Conservation (phyloP, 2,797 vertebrate species). For the Balearica regulorum region DNA sequence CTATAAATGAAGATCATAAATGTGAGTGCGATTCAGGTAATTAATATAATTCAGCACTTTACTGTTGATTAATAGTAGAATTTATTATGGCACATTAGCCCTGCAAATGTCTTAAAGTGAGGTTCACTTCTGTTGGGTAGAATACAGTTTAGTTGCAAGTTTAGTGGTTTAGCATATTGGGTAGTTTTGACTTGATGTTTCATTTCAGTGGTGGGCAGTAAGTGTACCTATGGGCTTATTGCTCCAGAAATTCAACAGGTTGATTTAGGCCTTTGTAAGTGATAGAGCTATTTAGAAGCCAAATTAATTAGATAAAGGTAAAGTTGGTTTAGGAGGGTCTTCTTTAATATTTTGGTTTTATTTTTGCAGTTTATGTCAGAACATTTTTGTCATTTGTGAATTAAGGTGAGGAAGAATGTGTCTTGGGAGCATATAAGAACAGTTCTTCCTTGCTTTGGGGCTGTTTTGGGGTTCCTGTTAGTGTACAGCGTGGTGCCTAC, state of each 20-base stretch:
- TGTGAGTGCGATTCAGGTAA: conserved; percentile 83
- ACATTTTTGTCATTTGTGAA: background rate
- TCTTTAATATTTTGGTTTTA: background rate
- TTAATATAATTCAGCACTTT: conserved; percentile 94
- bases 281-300: background rate
- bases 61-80: conserved; percentile 84
- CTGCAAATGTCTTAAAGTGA: conserved; percentile 89
- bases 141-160: conserved; percentile 54
- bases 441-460: conserved; percentile 2
- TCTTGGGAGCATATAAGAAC: background rate
- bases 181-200: conserved; percentile 50
- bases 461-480: background rate
- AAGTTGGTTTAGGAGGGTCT: background rate
- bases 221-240: background rate
- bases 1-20: conserved; percentile 74
- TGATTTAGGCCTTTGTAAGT: conserved; percentile 29
- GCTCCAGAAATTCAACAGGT: conserved; percentile 8
- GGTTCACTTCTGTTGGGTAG: conserved; percentile 74
- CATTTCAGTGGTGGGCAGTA: background rate
- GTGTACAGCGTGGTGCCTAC: background rate
- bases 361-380: background rate
- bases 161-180: conserved; percentile 9
- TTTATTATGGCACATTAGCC: conserved; percentile 87
- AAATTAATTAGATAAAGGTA: background rate
- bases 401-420: background rate